Percentiles rank a stretch among this genome's conserved stretches.
phyloP scores from a whole-genome alignment of 2,113 vertebrate genomes.

The Aepyceros melampus region DNA sequence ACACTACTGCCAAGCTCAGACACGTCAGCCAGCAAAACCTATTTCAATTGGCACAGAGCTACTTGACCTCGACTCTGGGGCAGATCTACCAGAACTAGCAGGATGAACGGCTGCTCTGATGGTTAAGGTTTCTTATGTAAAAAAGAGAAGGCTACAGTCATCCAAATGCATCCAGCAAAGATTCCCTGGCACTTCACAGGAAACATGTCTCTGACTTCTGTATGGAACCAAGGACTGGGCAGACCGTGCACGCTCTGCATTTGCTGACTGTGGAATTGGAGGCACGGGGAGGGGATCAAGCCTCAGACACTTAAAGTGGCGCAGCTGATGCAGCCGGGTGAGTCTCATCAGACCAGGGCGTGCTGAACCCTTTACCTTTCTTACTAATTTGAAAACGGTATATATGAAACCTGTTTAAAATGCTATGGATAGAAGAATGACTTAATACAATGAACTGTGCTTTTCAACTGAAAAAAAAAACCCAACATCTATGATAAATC shows the following conservation, averaged over 20 bases:
- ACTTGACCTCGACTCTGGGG: neutral
- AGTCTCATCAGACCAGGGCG: neutral
- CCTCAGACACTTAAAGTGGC: neutral
- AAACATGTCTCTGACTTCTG: neutral
- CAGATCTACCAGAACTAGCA: neutral
- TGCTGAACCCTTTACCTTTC: neutral
- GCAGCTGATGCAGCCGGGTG: neutral
- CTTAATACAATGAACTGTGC: neutral
- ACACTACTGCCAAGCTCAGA: neutral
- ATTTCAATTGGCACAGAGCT: neutral
- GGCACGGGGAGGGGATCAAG: neutral
- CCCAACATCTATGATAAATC: slow-evolving; percentile 23
- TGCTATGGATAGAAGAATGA: neutral
- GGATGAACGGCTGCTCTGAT: neutral
- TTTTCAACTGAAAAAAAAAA: slow-evolving; percentile 27
- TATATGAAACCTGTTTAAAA: neutral
- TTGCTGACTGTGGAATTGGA: neutral
- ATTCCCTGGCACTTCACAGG: neutral
- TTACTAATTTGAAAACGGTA: neutral
- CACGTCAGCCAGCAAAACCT: neutral
- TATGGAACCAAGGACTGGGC: neutral
- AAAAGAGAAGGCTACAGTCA: neutral
- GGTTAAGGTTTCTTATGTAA: neutral
- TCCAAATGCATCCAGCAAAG: neutral
- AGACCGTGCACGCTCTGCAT: neutral